phyloP scores from a whole-genome alignment of 2,888 invertebrate genomes.

The Drepanosiphum platanoidis region DNA sequence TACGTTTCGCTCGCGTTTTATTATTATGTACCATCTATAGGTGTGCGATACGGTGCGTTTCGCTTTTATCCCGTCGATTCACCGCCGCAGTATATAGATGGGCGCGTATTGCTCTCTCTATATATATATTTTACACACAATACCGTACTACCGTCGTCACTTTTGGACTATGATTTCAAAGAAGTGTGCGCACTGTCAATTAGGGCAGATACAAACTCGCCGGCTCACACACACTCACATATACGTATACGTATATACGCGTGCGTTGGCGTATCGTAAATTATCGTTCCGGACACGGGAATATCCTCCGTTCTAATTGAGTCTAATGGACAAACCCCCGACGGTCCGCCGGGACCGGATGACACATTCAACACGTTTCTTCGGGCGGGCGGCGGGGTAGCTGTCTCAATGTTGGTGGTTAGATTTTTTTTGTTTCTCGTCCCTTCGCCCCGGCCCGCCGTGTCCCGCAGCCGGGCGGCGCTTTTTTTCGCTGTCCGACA shows the following conservation, averaged over 20 bases:
- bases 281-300: conserved; percentile 50
- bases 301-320: conserved; percentile 58
- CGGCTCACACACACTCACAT: background rate
- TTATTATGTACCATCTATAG: no score
- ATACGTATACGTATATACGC: background rate
- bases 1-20: no score
- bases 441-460: background rate
- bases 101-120: no score
- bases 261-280: conserved; percentile 27
- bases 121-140: background rate
- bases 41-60: no score
- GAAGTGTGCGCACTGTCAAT: conserved; percentile 47
- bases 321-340: conserved; percentile 56
- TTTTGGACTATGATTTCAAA: conserved; percentile 17
- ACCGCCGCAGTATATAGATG: no score
- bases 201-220: conserved; percentile 2
- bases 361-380: conserved; percentile 60
- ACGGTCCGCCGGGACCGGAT: conserved; percentile 55
- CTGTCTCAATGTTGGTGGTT: conserved; percentile 56
- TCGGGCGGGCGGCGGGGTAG: conserved; percentile 22
- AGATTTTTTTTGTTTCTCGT: conserved; percentile 42
- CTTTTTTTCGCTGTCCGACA: conserved; percentile 53
- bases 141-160: background rate
- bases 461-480: background rate
- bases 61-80: no score